phyloP scores from a whole-genome alignment of 2,113 vertebrate genomes.

The Percina caprodes region DNA sequence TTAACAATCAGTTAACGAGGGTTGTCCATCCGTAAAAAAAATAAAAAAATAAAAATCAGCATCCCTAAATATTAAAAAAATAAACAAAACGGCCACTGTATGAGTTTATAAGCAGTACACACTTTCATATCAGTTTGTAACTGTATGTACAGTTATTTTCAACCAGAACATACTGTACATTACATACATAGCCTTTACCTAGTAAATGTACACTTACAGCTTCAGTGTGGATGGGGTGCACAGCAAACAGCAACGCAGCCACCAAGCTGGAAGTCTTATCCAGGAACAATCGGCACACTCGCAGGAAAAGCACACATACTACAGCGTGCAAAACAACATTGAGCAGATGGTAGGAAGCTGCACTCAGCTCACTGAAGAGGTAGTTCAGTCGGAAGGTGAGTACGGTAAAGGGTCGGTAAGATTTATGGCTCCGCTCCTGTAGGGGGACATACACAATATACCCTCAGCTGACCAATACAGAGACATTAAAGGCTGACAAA shows the following conservation, averaged over 20 bases:
- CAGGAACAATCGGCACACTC: conserved; percentile 93
- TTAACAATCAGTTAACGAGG: no score
- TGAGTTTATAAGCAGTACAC: not conserved
- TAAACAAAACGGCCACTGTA: not conserved
- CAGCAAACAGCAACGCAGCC: conserved; percentile 93
- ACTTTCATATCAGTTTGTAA: not conserved
- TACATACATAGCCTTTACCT: not conserved
- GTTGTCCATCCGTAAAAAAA: no score
- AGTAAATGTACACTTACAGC: conserved; percentile 88
- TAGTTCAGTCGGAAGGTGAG: conserved; percentile 98
- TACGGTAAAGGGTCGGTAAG: conserved; percentile 95
- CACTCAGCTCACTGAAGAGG: conserved; percentile 92
- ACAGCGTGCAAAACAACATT: conserved; percentile 91
- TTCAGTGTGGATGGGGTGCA: conserved; percentile 97
- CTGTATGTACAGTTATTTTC: not conserved
- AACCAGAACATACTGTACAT: not conserved
- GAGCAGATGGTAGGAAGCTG: conserved; percentile 94
- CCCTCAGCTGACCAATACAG: not conserved
- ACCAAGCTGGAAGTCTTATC: conserved; percentile 88
- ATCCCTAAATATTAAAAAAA: no score
- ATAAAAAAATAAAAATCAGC: no score
- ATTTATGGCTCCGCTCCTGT: conserved; percentile 98
- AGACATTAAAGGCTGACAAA: not conserved
- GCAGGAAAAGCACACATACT: conserved; percentile 93
- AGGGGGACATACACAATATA: conserved; percentile 35